A percentile compares a stretch with the other conserved stretches of the same genome.
Evolutionary conservation across 2,113 vertebrate species (phyloP).

Genomic region (Solea solea): DNA sequence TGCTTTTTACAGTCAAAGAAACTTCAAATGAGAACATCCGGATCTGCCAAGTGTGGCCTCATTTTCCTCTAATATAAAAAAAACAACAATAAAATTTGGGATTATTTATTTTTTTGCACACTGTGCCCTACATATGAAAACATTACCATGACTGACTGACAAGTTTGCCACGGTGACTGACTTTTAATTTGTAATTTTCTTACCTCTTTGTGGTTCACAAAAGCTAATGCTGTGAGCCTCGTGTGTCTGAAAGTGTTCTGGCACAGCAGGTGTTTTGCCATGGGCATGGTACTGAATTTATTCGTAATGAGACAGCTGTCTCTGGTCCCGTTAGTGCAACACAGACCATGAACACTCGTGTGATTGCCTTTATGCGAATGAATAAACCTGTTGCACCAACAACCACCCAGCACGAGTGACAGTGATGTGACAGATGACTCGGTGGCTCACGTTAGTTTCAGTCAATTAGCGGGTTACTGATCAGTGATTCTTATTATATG

Average conservation of each 20-base stretch:
- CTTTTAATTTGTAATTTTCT: conserved; percentile 11
- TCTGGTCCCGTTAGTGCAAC: conserved; percentile 32
- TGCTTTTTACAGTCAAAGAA: conserved; percentile 28
- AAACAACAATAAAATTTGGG: not conserved
- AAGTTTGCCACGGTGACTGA: not conserved
- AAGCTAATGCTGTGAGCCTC: conserved; percentile 16
- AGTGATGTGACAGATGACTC: conserved; percentile 4
- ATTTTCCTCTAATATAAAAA: conserved; percentile 10
- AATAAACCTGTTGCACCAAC: conserved; percentile 11
- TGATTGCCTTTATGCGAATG: conserved; percentile 7
- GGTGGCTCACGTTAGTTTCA: not conserved
- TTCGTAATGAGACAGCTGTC: conserved; percentile 35
- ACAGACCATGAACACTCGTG: not conserved
- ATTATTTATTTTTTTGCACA: not conserved
- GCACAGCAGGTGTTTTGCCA: conserved; percentile 55
- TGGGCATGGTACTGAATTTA: conserved; percentile 16
- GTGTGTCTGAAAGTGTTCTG: conserved; percentile 25
- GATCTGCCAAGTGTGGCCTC: conserved; percentile 27
- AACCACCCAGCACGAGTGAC: conserved; percentile 8
- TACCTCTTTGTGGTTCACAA: conserved; percentile 2
- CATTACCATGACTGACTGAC: not conserved
- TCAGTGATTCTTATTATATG: not conserved
- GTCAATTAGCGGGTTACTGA: conserved; percentile 9
- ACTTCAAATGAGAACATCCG: conserved; percentile 35
- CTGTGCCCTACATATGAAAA: not conserved